Evolutionary conservation across 2,888 invertebrate genomes (phyloP).

Genomic region (Octonoba sinensis): DNA sequence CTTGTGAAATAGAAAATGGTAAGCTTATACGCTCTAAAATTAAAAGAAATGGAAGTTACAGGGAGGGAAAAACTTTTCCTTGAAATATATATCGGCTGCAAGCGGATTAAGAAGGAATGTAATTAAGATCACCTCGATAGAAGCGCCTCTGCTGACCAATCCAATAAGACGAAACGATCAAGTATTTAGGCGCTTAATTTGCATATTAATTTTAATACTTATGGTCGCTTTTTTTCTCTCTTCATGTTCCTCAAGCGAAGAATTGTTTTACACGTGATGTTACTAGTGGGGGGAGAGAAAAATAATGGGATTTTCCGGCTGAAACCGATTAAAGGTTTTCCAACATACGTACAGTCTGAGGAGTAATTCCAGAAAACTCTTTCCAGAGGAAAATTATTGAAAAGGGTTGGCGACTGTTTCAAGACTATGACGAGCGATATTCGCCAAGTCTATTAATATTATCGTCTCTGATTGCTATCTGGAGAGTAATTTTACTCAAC

Average conservation of each 20-base stretch:
- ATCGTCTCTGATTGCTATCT: slow-evolving; percentile 24
- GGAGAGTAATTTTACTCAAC: slow-evolving; percentile 6
- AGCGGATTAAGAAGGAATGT: slow-evolving; percentile 52
- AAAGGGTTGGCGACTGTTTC: slow-evolving; percentile 9
- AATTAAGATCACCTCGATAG: slow-evolving; percentile 49
- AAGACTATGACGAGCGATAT: slow-evolving; percentile 11
- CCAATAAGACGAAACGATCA: slow-evolving; percentile 57
- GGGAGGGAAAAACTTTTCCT: slow-evolving; percentile 17
- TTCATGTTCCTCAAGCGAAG: not conserved
- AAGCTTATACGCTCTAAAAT: slow-evolving; percentile 25
- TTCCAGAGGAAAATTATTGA: slow-evolving; percentile 30
- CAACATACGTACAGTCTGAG: not conserved
- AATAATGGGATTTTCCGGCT: slow-evolving; percentile 42
- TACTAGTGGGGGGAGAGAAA: slow-evolving; percentile 24
- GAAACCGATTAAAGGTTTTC: slow-evolving; percentile 39
- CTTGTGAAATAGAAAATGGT: slow-evolving; percentile 46
- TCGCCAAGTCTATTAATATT: slow-evolving; percentile 13
- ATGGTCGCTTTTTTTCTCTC: not conserved
- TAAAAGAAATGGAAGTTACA: slow-evolving; percentile 13
- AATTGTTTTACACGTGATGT: slow-evolving; percentile 45
- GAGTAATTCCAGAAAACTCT: slow-evolving; percentile 16
- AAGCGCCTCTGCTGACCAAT: slow-evolving; percentile 55
- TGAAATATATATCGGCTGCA: slow-evolving; percentile 31
- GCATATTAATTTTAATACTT: slow-evolving; percentile 62
- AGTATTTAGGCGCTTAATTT: slow-evolving; percentile 61